These are phyloP conservation scores for Lemur catta DNA, from an alignment of 2,797 vertebrate genomes.

Conservation along the genomic window DNA sequence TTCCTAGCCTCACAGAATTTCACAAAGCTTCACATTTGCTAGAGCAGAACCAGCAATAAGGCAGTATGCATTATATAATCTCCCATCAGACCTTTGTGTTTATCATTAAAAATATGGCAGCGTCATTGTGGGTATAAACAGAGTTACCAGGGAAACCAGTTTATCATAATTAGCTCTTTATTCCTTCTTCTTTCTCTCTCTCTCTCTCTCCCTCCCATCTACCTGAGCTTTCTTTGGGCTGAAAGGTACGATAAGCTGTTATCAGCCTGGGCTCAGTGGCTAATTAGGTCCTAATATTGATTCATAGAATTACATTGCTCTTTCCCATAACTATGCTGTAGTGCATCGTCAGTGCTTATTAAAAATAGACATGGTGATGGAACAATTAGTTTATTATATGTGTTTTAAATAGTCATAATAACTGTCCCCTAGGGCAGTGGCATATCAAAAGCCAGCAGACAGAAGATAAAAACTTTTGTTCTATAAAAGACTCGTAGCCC, in stretches of 20 bases:
- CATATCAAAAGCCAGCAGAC: background rate
- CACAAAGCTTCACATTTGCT: constrained; percentile 63
- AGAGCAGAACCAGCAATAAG: constrained; percentile 45
- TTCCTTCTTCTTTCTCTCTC: constrained; percentile 58
- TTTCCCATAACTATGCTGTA: background rate
- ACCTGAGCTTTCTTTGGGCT: constrained; percentile 53
- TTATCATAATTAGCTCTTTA: constrained; percentile 80
- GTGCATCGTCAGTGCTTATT: constrained; percentile 23
- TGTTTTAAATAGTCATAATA: constrained; percentile 8
- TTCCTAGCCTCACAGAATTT: constrained; percentile 23
- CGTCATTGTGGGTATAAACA: constrained; percentile 76
- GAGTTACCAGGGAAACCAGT: constrained; percentile 82
- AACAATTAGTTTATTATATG: constrained; percentile 44
- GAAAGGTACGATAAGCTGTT: constrained; percentile 52
- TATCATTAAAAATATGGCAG: constrained; percentile 75
- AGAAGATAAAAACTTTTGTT: constrained; percentile 1
- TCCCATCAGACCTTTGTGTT: constrained; percentile 76
- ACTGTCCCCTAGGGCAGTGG: background rate
- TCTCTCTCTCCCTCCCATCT: background rate
- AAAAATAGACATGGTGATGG: background rate
- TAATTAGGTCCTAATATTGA: constrained; percentile 61
- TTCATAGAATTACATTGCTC: background rate
- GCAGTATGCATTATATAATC: constrained; percentile 65
- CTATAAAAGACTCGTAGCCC: background rate
- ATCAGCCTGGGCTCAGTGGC: constrained; percentile 53